phyloP scores from a whole-genome alignment of 1,140 invertebrate species.

The Drosophila ercepeae region DNA sequence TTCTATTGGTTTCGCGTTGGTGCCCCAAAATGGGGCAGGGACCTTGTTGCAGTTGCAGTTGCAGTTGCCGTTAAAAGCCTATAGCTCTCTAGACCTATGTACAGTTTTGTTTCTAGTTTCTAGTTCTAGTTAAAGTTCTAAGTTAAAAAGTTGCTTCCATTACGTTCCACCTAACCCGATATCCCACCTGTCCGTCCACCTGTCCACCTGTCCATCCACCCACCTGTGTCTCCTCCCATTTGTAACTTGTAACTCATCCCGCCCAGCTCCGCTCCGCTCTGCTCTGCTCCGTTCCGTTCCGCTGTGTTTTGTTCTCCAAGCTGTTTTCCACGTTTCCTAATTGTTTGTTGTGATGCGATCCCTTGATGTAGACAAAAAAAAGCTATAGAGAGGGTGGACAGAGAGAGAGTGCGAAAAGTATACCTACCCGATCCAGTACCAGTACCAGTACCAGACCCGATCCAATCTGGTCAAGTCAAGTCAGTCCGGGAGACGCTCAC shows the following conservation, averaged over 20 bases:
- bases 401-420: neutral
- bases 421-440: neutral
- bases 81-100: neutral
- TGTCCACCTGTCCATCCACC: neutral
- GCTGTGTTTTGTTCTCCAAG: no score
- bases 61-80: neutral
- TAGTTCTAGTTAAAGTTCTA: neutral
- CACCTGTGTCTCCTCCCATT: conserved; percentile 2
- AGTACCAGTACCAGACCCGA: neutral
- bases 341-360: conserved; percentile 52
- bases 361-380: conserved; percentile 6
- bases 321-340: conserved; percentile 23
- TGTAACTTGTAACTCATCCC: neutral
- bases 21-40: conserved; percentile 1
- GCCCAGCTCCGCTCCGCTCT: neutral
- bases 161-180: conserved; percentile 11
- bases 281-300: no score
- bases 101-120: neutral
- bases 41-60: conserved; percentile 13
- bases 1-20: conserved; percentile 15
- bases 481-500: conserved; percentile 4
- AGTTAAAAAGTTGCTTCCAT: neutral
- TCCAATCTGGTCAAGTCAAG: neutral
- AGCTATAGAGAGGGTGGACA: neutral
- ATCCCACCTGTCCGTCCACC: neutral